Conservation (phyloP, 2,113 vertebrate genomes). For the Mormyrus lacerda region DNA sequence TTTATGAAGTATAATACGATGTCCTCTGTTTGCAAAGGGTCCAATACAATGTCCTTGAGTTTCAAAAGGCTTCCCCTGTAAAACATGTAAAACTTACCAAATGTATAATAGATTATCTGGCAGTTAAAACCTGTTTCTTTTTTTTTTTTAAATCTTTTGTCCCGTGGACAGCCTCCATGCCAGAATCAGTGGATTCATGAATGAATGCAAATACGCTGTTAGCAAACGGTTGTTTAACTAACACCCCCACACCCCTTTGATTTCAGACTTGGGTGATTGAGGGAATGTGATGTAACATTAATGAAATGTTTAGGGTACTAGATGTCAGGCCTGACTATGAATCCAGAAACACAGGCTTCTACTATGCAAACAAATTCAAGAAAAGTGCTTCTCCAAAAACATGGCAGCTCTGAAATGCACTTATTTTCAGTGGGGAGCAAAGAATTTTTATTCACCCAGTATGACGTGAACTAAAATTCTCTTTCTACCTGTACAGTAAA, state of each 20-base stretch:
- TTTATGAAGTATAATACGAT: not conserved
- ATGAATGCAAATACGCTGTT: not conserved
- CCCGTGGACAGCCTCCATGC: not conserved
- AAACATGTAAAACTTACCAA: not conserved
- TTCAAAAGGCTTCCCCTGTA: not conserved
- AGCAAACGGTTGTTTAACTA: not conserved
- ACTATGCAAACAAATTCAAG: not conserved
- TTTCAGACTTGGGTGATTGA: not conserved
- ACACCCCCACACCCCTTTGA: not conserved
- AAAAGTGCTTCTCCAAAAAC: not conserved
- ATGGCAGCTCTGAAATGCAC: not conserved
- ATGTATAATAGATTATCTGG: not conserved
- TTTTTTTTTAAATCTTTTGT: not conserved
- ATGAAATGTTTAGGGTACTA: not conserved
- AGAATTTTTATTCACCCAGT: not conserved
- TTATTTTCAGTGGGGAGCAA: not conserved
- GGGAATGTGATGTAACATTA: not conserved
- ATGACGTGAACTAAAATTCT: not conserved
- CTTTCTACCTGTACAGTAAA: not conserved
- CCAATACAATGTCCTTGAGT: not conserved
- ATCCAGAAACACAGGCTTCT: not conserved
- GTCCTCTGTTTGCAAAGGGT: not conserved
- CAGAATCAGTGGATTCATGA: not conserved
- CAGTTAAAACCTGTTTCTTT: not conserved
- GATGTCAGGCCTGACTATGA: not conserved